Base-by-base conservation (phyloP, 2,113 vertebrate genomes). In the Bucco capensis region DNA sequence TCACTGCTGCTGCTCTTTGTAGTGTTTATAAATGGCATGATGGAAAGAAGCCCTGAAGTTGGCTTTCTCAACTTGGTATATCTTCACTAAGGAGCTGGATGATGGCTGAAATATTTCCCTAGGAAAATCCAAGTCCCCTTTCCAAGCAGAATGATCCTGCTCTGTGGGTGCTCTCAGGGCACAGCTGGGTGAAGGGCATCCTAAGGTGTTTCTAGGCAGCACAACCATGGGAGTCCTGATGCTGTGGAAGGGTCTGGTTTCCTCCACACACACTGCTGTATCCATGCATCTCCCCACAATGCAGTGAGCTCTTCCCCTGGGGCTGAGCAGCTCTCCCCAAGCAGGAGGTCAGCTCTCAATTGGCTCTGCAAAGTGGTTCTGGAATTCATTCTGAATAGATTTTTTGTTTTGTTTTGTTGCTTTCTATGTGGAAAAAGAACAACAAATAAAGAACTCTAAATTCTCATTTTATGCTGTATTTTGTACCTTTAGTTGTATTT, bases 401-500 rank as follows among this genome's bases (percentile, higher is more conserved):
- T 96, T 97, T 97, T 51, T 28, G 23, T 89, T 93, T 27, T 51
- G 8, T 95, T 93, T 96, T 97, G 96, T 97, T 95, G 96, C 96
- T 97, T 97, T 97, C 93, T 95, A 96, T 94, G 95, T 97, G 97
- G 81, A 61, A 19, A 33, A 33, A 14, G 33, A 19, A 90, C 87
- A 86, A 90, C 80, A 91, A 80, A 86, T 35, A 94, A 96, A 94
- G 40, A 96, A 92, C 80, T 96, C 95, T 95, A 96, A 96, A 96
- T 91, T 90, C 96, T 97, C 96, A 97, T 97, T 97, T 97, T 97
- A 97, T 95, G 97, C 97, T 98, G 97, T 98, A 97, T 97, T 97
- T 98, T 98, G 97, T 98, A 97, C 94, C 97, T 97, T n/a, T 97
- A 97, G 97, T 97, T 97, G 96, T 97, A 95, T 97, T 96, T 96